These are phyloP conservation scores for Tolypeutes matacus DNA, from an alignment of 2,797 vertebrate species.

Conservation along the genomic window DNA sequence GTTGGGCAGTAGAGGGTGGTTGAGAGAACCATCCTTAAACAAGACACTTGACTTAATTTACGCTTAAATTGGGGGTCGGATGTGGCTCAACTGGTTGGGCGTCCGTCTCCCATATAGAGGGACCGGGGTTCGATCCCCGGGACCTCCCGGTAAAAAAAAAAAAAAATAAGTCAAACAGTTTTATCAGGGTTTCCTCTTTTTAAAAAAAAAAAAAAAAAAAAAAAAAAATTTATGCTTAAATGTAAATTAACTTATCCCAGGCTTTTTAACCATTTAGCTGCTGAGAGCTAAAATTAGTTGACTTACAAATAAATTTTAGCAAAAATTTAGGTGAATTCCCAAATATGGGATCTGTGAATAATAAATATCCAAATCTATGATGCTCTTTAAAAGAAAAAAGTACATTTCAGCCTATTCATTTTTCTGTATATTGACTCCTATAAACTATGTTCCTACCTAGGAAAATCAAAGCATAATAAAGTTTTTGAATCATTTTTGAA, in stretches of 20 bases:
- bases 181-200: too few species aligned
- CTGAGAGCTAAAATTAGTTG: background rate
- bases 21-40: background rate
- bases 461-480: background rate
- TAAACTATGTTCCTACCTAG: background rate
- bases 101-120: too few species aligned
- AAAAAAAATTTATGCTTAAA: too few species aligned
- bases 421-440: background rate
- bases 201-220: too few species aligned
- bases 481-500: background rate
- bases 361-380: background rate
- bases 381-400: constrained; percentile 7
- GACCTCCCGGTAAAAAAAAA: too few species aligned
- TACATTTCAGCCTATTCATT: background rate
- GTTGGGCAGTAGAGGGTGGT: background rate
- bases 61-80: too few species aligned
- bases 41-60: background rate
- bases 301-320: too few species aligned
- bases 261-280: background rate
- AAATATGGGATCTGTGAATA: background rate
- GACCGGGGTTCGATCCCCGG: too few species aligned
- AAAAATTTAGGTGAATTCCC: too few species aligned
- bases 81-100: too few species aligned
- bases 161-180: too few species aligned
- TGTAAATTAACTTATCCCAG: background rate